Evolutionary conservation across 2,888 invertebrate genomes (phyloP).

Genomic region (Hybos culiciformis): DNA sequence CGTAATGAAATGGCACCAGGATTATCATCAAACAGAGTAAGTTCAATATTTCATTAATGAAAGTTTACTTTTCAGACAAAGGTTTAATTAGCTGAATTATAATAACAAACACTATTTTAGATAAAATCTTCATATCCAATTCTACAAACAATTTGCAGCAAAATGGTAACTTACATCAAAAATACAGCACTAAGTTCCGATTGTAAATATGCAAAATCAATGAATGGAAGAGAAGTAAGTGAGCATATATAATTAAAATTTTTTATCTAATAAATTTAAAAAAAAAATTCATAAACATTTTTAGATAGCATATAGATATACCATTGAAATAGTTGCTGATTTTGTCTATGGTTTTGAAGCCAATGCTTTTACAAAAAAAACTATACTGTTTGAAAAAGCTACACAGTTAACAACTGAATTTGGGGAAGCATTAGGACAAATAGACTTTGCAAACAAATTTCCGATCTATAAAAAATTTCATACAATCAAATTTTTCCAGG

Average conservation of each 20-base stretch:
- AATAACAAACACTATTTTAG: conserved; percentile 19
- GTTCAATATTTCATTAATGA: background rate
- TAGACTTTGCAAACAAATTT: background rate
- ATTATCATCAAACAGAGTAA: conserved; percentile 16
- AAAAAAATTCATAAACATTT: no score
- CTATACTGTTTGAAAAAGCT: background rate
- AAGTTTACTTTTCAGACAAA: conserved; percentile 2
- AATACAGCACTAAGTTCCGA: conserved; percentile 19
- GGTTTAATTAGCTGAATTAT: no score
- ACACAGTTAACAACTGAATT: background rate
- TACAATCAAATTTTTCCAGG: conserved; percentile 10
- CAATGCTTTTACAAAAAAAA: conserved; percentile 28
- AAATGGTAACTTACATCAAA: conserved; percentile 33
- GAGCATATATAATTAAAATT: no score
- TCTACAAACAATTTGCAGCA: conserved; percentile 33
- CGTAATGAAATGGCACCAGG: conserved; percentile 18
- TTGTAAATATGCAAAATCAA: conserved; percentile 33
- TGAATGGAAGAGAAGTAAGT: conserved; percentile 31
- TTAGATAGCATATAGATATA: conserved; percentile 27
- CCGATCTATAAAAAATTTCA: conserved; percentile 8
- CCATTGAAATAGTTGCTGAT: conserved; percentile 35
- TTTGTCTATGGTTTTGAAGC: conserved; percentile 37
- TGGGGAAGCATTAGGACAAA: background rate
- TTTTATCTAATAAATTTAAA: no score
- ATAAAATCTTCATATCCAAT: conserved; percentile 38